phyloP scores from a whole-genome alignment of 2,797 vertebrate species.

The Gila robusta region DNA sequence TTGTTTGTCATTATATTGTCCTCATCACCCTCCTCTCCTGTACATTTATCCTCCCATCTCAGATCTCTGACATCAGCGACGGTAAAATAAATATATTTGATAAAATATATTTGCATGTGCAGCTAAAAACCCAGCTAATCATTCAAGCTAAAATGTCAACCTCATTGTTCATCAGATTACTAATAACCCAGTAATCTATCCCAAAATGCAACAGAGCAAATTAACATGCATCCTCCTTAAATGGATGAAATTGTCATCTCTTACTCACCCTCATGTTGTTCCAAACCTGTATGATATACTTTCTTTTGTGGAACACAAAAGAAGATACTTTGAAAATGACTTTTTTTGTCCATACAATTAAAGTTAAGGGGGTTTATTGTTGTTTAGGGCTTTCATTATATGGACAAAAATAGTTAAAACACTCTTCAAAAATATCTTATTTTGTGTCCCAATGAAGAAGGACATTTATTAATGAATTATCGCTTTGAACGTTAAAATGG shows the following conservation, averaged over 20 bases:
- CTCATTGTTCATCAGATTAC: not conserved
- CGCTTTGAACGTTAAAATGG: not conserved
- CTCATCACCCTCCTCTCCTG: conserved; percentile 38
- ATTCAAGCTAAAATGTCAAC: conserved; percentile 11
- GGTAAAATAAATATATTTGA: conserved; percentile 53
- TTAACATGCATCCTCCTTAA: not conserved
- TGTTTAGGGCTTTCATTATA: not conserved
- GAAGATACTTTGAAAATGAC: not conserved
- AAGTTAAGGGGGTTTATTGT: not conserved
- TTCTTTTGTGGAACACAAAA: not conserved
- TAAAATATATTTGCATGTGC: conserved; percentile 40
- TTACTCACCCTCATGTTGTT: not conserved
- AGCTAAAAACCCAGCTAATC: conserved; percentile 23
- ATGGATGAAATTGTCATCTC: too few species aligned
- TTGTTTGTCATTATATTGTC: conserved; percentile 41
- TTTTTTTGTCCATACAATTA: not conserved
- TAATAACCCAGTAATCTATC: conserved; percentile 1
- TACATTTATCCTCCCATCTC: conserved; percentile 37
- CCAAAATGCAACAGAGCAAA: not conserved
- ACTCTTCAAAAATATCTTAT: not conserved
- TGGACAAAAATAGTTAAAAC: not conserved
- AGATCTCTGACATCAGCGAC: conserved; percentile 65
- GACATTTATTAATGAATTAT: not conserved
- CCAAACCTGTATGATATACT: not conserved
- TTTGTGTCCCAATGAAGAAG: not conserved